Evolutionary conservation across 2,888 invertebrate species (phyloP), one percentile per base, ranked within the genome.

Genomic region (Agrenia bidenticulata): DNA sequence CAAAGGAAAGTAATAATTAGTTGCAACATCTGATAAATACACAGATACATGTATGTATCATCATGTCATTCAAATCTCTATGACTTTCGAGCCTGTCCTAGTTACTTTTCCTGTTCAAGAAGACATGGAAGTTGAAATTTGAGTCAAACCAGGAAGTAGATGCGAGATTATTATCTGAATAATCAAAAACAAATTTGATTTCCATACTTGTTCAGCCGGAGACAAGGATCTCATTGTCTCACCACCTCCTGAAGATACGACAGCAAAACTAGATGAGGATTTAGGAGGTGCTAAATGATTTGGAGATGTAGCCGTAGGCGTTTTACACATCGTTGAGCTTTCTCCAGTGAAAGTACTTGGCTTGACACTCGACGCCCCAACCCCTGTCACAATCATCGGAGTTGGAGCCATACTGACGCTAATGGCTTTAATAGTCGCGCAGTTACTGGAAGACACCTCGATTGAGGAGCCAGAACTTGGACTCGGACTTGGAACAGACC

Each of bases 201-300:
- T n/a, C 32, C 32, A 32, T 69, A 70, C 76, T 69, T 76, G 75
- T 50, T 75, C 75, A 15, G 75, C 75, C 41, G 75, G 75, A 51
- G 75, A 75, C 41, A 75, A 64, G 26, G 70, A 72, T 59, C 75
- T 64, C 42, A 56, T 57, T 63, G 59, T 74, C 72, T 55, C 57
- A 5, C 57, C 41, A 39, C 51, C 24, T 19, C 51, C 51, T 50
- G 73, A 69, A 54, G 66, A 70, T 13, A 75, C 61, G 49, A 75
- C 56, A 24, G 72, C 73, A 58, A 73, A 75, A 45, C 73, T 66
- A 19, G 70, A 68, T 11, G 69, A 55, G 24, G 69, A 64, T 54
- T 67, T 63, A 59, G 67, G 68, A 62, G 68, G 68, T 54, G 68
- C 68, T 39, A 65, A 51, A 37, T 58, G 63, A 50, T 60, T 55